These are phyloP conservation scores for Drosophila hawaiiensis DNA, from an alignment of 2,888 invertebrate species.

Conservation along the genomic window DNA sequence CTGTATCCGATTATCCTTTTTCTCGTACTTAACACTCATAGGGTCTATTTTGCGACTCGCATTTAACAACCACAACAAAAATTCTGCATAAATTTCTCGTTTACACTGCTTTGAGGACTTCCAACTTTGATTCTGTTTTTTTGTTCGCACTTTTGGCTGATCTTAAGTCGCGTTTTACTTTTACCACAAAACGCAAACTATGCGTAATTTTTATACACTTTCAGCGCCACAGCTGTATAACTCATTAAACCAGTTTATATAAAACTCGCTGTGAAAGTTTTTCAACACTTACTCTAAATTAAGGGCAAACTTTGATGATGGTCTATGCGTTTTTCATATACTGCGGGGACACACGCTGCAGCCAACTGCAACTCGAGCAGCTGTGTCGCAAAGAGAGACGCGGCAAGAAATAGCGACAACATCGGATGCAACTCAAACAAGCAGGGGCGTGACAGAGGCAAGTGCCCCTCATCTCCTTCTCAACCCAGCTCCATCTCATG, in stretches of 20 bases:
- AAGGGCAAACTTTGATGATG: constrained; percentile 72
- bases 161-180: constrained; percentile 24
- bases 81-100: constrained; percentile 45
- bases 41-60: constrained; percentile 25
- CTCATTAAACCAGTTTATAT: constrained; percentile 78
- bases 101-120: constrained; percentile 25
- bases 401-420: constrained; percentile 11
- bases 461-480: constrained; percentile 6
- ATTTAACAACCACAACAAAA: constrained; percentile 5
- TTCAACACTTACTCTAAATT: constrained; percentile 75
- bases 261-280: constrained; percentile 67
- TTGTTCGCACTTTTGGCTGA: constrained; percentile 8
- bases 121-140: not conserved
- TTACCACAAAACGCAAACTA: constrained; percentile 48
- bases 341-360: constrained; percentile 40
- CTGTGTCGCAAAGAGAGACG: constrained; percentile 15
- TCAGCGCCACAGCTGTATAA: constrained; percentile 37
- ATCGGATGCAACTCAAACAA: constrained; percentile 65
- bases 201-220: constrained; percentile 63
- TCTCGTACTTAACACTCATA: constrained; percentile 15
- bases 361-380: constrained; percentile 39
- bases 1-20: constrained; percentile 15
- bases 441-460: constrained; percentile 22
- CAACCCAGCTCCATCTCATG: not conserved
- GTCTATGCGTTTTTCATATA: constrained; percentile 49